Conservation (phyloP, 2,797 vertebrate species). For the Phoxinus dragarum region DNA sequence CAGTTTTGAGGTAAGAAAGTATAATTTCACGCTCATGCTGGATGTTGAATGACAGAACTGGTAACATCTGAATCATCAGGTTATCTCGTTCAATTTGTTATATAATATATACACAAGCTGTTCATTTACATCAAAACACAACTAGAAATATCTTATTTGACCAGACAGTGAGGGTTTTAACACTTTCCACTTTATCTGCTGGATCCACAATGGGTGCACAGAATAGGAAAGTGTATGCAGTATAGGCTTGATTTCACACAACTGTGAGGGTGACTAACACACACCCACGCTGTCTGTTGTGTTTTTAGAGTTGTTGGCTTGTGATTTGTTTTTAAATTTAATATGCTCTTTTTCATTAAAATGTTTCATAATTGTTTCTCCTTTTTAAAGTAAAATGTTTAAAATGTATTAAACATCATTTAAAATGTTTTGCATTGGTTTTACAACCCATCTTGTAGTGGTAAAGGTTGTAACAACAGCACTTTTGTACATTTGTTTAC, state of each 20-base stretch:
- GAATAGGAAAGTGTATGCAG: constrained; percentile 2
- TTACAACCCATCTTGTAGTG: not conserved
- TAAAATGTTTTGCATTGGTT: not conserved
- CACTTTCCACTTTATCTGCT: constrained; percentile 21
- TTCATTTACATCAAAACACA: constrained; percentile 25
- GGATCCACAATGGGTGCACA: not conserved
- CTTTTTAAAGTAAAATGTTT: not conserved
- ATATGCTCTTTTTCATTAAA: not conserved
- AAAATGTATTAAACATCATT: not conserved
- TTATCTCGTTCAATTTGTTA: constrained; percentile 12
- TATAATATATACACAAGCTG: constrained; percentile 18
- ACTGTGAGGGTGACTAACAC: constrained; percentile 17
- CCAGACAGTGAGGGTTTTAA: constrained; percentile 18
- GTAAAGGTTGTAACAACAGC: not conserved
- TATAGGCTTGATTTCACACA: constrained; percentile 1
- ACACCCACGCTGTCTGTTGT: constrained; percentile 22
- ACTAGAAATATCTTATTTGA: constrained; percentile 14
- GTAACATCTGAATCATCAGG: constrained; percentile 21
- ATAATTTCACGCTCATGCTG: not conserved
- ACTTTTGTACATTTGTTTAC: not conserved
- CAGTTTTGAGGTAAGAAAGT: not conserved
- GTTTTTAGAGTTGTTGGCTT: not conserved
- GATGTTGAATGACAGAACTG: not conserved
- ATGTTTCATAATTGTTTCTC: not conserved
- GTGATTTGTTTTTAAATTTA: not conserved